phyloP scores from a whole-genome alignment of 1,140 invertebrate species.

The Leguminivora glycinivorella region DNA sequence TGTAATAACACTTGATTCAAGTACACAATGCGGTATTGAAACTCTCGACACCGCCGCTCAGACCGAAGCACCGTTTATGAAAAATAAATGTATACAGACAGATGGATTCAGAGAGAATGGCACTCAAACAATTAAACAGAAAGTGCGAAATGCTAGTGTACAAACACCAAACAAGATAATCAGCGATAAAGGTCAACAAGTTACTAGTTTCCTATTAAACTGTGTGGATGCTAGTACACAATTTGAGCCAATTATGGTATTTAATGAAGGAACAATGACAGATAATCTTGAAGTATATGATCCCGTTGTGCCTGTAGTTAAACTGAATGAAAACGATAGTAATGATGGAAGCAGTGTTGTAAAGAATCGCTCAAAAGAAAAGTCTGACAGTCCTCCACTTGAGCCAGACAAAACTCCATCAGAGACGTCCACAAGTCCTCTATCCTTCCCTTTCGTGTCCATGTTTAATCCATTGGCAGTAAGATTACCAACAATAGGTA shows the following conservation, averaged over 20 bases:
- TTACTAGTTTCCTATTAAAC: constrained; percentile 36
- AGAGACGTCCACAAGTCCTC: constrained; percentile 44
- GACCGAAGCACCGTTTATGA: constrained; percentile 61
- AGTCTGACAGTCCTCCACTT: constrained; percentile 72
- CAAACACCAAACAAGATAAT: constrained; percentile 50
- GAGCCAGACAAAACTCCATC: constrained; percentile 56
- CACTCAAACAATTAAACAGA: constrained; percentile 61
- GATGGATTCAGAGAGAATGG: constrained; percentile 44
- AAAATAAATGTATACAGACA: constrained; percentile 65
- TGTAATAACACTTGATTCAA: constrained; percentile 64
- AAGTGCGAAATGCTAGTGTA: constrained; percentile 46
- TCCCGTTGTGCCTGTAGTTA: background rate
- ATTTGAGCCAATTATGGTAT: constrained; percentile 34
- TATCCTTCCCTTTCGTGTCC: constrained; percentile 65
- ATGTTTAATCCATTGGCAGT: constrained; percentile 74
- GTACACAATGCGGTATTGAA: constrained; percentile 56
- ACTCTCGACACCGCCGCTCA: constrained; percentile 62
- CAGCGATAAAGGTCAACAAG: constrained; percentile 48
- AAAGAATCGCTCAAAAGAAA: constrained; percentile 41
- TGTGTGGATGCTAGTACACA: constrained; percentile 41
- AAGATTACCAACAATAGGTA: constrained; percentile 76
- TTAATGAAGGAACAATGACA: constrained; percentile 36
- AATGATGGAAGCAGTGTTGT: constrained; percentile 8
- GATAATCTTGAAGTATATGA: constrained; percentile 33
- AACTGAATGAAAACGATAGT: constrained; percentile 32